Conservation (phyloP, 2,113 vertebrate genomes). For the Tringa solitaria region DNA sequence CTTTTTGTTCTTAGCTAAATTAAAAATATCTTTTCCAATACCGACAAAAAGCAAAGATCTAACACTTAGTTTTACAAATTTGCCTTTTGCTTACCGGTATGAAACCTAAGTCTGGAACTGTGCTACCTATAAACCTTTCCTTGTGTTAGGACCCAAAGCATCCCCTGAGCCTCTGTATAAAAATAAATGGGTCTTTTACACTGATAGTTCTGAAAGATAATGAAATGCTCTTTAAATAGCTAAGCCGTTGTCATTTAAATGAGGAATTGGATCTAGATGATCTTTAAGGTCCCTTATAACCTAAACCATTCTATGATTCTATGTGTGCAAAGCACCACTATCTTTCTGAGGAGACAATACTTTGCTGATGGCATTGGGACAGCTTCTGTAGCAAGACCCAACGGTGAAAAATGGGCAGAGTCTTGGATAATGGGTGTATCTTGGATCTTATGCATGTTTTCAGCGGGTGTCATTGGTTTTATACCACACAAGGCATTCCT, state of each 20-base stretch:
- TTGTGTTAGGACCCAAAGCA: neutral
- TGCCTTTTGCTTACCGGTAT: neutral
- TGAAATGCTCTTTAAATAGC: neutral
- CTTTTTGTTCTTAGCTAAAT: neutral
- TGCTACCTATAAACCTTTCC: neutral
- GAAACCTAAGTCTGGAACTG: neutral
- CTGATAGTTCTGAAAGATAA: neutral
- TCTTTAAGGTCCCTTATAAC: neutral
- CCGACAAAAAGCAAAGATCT: neutral
- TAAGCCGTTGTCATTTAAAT: neutral
- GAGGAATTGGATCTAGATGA: neutral
- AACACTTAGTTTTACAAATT: neutral
- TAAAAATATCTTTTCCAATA: neutral
- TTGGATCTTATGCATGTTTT: neutral
- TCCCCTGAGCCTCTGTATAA: neutral
- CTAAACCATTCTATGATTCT: neutral
- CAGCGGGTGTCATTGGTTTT: neutral
- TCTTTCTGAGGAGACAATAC: neutral
- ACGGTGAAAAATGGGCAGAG: neutral
- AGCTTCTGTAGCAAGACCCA: neutral
- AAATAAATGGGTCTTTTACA: neutral
- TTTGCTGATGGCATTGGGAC: neutral
- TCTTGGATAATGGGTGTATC: accelerated
- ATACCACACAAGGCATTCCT: neutral
- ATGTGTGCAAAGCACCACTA: neutral